These are phyloP conservation scores for Homarus americanus DNA, from an alignment of 1,140 invertebrate genomes.

Conservation along the genomic window DNA sequence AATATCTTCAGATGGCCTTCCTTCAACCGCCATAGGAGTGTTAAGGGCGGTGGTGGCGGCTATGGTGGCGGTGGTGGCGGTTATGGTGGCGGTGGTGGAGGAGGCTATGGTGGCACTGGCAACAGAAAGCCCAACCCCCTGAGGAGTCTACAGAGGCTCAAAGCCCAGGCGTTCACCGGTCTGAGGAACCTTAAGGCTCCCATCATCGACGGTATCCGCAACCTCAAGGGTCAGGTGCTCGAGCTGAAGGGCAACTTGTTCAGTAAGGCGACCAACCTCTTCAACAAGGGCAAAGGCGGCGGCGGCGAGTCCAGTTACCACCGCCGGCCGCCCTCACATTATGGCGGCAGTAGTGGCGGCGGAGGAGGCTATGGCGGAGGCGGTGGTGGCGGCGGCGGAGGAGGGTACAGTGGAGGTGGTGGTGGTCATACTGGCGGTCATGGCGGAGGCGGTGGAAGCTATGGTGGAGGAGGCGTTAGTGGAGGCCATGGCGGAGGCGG, in stretches of 20 bases:
- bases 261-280: conserved; percentile 20
- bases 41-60: conserved; percentile 24
- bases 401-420: not conserved
- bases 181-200: conserved; percentile 56
- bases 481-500: not conserved
- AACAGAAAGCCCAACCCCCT: conserved; percentile 1
- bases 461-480: not conserved
- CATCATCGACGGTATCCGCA: conserved; percentile 56
- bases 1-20: conserved; percentile 63
- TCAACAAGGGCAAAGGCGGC: conserved; percentile 43
- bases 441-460: not conserved
- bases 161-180: conserved; percentile 51
- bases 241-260: conserved; percentile 53
- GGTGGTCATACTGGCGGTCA: not conserved
- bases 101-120: conserved; percentile 13
- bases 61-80: not conserved
- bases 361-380: not conserved
- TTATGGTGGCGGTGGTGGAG: not conserved
- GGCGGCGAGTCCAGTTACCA: conserved; percentile 43
- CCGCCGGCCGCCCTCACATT: conserved; percentile 42
- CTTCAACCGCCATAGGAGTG: conserved; percentile 43
- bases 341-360: conserved; percentile 21
- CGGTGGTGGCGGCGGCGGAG: conserved; percentile 15
- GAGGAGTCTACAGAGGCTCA: conserved; percentile 40
- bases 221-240: conserved; percentile 52